phyloP scores from a whole-genome alignment of 2,888 invertebrate species.

The Glaucopsyche alexis region DNA sequence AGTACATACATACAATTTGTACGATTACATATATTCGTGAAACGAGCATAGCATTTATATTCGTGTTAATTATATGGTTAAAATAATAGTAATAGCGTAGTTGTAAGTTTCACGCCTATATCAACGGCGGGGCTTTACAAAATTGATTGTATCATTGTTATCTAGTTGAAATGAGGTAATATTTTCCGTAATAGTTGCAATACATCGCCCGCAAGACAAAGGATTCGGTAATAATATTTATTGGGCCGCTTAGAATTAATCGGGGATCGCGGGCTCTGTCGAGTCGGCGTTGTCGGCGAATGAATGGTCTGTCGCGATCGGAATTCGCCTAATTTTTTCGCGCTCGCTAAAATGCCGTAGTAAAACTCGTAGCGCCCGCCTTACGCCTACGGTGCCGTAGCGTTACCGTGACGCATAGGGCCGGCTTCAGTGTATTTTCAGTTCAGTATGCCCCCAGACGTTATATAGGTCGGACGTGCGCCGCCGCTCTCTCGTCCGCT shows the following conservation, averaged over 20 bases:
- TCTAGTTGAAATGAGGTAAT: constrained; percentile 17
- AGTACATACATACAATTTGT: neutral
- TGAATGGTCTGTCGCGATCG: constrained; percentile 71
- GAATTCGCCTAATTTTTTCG: constrained; percentile 68
- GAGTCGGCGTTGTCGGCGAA: constrained; percentile 56
- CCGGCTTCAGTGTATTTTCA: constrained; percentile 42
- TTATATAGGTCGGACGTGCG: constrained; percentile 57
- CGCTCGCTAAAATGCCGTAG: constrained; percentile 56
- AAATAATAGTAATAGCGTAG: neutral
- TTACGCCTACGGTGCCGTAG: constrained; percentile 42
- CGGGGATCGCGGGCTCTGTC: constrained; percentile 70
- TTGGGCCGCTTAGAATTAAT: constrained; percentile 79
- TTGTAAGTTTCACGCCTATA: neutral
- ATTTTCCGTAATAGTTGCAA: constrained; percentile 20
- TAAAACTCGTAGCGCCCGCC: constrained; percentile 60
- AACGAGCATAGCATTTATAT: neutral
- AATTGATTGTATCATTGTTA: constrained; percentile 19
- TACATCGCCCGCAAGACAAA: constrained; percentile 71
- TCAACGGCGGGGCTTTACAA: neutral
- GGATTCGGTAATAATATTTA: constrained; percentile 76
- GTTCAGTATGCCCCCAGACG: constrained; percentile 65
- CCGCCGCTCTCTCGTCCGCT: constrained; percentile 51
- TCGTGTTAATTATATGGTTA: neutral
- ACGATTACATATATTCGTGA: neutral
- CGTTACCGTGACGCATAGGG: constrained; percentile 40